Base-by-base conservation (phyloP, 30 jellyfish, hydroid and myxozoan species). In the Nemopilema nomurai region DNA sequence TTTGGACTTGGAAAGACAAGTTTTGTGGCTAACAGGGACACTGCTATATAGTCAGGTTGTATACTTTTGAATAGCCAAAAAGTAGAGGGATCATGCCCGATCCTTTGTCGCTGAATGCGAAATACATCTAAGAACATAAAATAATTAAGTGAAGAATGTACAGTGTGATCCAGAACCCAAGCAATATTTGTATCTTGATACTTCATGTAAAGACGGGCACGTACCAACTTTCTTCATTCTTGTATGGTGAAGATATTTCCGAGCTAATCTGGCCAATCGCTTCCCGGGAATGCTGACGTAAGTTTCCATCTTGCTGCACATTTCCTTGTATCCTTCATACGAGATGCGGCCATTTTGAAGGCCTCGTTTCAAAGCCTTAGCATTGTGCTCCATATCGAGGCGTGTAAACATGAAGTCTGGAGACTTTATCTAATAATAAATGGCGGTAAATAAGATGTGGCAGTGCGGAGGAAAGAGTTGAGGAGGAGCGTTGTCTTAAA, bases 321-420 rank as follows among this genome's bases (percentile, higher is more conserved):
- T 67, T 33, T 80, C 80, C 24, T 67, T 80, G 49, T 75, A 80
- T 1, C 87, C 82, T 21, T 86, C 92, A 28, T 85, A 70, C 0
- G 91, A 28, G 18, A 90, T 53, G 0, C 96, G 65, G 0, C 96
- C 92, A 66, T 78, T 77, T 49, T 85, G 84, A 23, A 71, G 65
- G 69, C 92, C 96, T 63, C 90, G 93, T 82, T 77, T 80, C 66
- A 91, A 64, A 29, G 90, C 87, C 20, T 65, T 77, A 6, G 94
- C 92, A 51, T 91, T 91, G 77, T 85, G 87, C 64, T 85, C 96
- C 90, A 86, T 76, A 87, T 91, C 98, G 69, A 65, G 90, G 51
- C 98, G 90, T 1, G 98, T 85, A 83, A 86, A 91, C 88, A 91
- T 85, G 93, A 86, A 91, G 28, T 90, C 97, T 16, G 95, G 84